Percentiles rank a stretch among this genome's conserved stretches.
phyloP scores from a whole-genome alignment of 2,113 vertebrate species.

The Raja brachyura region DNA sequence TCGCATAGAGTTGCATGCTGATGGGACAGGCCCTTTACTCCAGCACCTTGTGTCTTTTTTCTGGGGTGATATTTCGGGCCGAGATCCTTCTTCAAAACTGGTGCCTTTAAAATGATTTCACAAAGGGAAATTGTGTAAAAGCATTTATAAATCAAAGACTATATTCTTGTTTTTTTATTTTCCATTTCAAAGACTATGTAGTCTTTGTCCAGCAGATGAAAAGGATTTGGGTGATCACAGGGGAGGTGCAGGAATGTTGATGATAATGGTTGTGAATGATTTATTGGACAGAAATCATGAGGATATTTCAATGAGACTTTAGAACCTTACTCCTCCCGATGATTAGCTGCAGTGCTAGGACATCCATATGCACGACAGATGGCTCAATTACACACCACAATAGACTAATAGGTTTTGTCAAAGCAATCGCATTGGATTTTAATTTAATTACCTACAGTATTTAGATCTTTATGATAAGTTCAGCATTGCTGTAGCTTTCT shows the following conservation, averaged over 20 bases:
- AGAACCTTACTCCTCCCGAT: not conserved
- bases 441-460: not conserved
- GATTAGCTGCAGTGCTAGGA: not conserved
- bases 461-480: slow-evolving; percentile 15
- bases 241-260: slow-evolving; percentile 29
- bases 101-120: not conserved
- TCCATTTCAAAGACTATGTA: not conserved
- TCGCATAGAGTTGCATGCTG: too few species aligned
- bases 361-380: slow-evolving; percentile 16
- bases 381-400: not conserved
- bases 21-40: too few species aligned
- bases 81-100: too few species aligned
- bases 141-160: not conserved
- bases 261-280: not conserved
- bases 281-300: not conserved
- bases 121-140: slow-evolving; percentile 20
- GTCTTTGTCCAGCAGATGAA: not conserved
- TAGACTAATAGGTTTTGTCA: not conserved
- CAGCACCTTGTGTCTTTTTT: too few species aligned
- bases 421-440: not conserved
- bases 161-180: not conserved
- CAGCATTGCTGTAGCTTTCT: not conserved
- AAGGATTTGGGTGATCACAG: not conserved
- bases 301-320: not conserved
- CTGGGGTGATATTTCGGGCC: too few species aligned